These are phyloP conservation scores for Siniperca undulata DNA, from an alignment of 2,797 vertebrate genomes.

Conservation along the genomic window DNA sequence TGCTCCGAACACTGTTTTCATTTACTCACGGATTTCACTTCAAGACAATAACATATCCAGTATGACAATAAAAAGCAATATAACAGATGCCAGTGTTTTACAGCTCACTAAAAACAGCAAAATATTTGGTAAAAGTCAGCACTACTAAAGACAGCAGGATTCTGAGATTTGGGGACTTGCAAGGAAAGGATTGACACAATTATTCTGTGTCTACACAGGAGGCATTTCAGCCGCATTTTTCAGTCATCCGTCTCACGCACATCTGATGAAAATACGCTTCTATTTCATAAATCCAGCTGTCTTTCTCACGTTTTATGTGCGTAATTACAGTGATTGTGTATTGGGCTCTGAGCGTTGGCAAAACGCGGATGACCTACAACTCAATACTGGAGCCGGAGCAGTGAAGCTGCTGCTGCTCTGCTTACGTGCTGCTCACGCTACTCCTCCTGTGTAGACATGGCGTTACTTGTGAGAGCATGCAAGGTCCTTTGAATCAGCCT, in stretches of 20 bases:
- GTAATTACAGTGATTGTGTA: background rate
- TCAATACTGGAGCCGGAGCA: background rate
- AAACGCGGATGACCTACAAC: background rate
- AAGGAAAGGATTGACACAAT: slow-evolving; percentile 31
- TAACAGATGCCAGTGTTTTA: slow-evolving; percentile 46
- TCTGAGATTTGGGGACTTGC: slow-evolving; percentile 22
- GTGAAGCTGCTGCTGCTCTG: background rate
- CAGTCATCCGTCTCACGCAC: no score
- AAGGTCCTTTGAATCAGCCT: slow-evolving; percentile 46
- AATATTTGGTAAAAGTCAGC: slow-evolving; percentile 49
- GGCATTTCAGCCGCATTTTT: background rate
- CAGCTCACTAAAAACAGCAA: slow-evolving; percentile 49
- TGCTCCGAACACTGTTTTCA: slow-evolving; percentile 51
- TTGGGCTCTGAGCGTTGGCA: background rate
- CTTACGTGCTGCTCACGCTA: background rate
- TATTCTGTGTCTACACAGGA: background rate
- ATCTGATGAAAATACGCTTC: no score
- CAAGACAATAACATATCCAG: slow-evolving; percentile 51
- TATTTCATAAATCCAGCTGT: no score
- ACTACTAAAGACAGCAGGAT: slow-evolving; percentile 17
- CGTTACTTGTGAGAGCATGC: slow-evolving; percentile 43
- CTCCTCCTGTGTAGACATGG: background rate
- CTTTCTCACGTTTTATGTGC: background rate
- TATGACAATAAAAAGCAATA: slow-evolving; percentile 42
- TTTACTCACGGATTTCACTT: slow-evolving; percentile 60